Percentiles rank a stretch among this genome's conserved stretches.
Evolutionary conservation across 2,888 invertebrate species (phyloP).

Genomic region (Netelia melanura): DNA sequence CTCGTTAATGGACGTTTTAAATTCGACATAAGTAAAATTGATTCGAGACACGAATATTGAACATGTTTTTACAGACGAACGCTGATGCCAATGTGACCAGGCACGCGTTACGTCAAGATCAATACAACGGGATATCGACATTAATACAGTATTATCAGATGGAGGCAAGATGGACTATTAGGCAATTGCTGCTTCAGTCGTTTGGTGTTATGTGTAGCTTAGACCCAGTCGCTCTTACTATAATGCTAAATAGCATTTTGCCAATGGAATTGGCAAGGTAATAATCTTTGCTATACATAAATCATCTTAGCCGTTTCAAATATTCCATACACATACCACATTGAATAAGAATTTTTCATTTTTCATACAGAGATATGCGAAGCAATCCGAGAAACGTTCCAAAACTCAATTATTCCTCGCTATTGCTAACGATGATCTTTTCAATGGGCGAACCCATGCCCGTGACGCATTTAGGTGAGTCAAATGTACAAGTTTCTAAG

Average conservation of each 20-base stretch:
- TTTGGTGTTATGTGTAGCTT: conserved; percentile 95
- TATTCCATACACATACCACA: background rate
- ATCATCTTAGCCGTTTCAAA: conserved; percentile 18
- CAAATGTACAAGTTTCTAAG: background rate
- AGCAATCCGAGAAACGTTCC: conserved; percentile 92
- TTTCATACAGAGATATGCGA: conserved; percentile 89
- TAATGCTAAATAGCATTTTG: conserved; percentile 94
- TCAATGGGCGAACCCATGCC: conserved; percentile 96
- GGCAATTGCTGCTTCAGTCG: conserved; percentile 92
- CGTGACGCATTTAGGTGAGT: conserved; percentile 93
- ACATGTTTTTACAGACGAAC: conserved; percentile 89
- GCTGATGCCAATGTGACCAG: conserved; percentile 95
- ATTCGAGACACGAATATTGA: background rate
- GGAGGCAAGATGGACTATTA: conserved; percentile 95
- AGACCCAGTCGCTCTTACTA: conserved; percentile 92
- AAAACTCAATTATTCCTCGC: conserved; percentile 93
- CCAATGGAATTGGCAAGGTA: conserved; percentile 96
- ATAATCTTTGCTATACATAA: conserved; percentile 34
- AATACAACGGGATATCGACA: conserved; percentile 93
- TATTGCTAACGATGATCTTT: conserved; percentile 94
- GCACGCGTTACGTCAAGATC: conserved; percentile 93
- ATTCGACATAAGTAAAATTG: background rate
- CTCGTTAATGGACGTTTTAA: no score
- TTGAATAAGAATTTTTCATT: conserved; percentile 19
- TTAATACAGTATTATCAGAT: conserved; percentile 98